Evolutionary conservation across 1,140 invertebrate genomes (phyloP).

Genomic region (Stegodyphus mimosarum): DNA sequence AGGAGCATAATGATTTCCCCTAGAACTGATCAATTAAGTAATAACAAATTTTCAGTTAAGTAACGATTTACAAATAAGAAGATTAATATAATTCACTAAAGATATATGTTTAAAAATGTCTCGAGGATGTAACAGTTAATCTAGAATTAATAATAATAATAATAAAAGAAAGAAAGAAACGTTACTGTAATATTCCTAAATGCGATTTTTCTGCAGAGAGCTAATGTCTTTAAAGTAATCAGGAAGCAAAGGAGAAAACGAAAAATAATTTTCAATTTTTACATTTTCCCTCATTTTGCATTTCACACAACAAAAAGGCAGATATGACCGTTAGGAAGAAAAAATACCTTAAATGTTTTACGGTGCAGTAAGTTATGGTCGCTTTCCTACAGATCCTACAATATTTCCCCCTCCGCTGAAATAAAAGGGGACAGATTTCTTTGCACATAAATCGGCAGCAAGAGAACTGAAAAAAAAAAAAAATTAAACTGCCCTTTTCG

Average conservation of each 20-base stretch:
- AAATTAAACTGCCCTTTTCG: constrained; percentile 58
- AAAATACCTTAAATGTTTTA: constrained; percentile 59
- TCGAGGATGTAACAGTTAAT: no score
- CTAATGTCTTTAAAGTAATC: no score
- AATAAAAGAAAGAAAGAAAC: no score
- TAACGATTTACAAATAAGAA: no score
- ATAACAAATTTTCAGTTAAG: no score
- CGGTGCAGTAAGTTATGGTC: constrained; percentile 41
- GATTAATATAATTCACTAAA: no score
- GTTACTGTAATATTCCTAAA: no score
- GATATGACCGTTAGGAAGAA: constrained; percentile 22
- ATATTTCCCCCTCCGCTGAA: constrained; percentile 45
- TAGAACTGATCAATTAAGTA: no score
- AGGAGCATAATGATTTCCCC: no score
- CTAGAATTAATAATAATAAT: no score
- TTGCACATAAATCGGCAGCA: constrained; percentile 55
- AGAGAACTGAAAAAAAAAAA: constrained; percentile 45
- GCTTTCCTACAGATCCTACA: constrained; percentile 54
- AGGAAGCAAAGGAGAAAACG: neutral
- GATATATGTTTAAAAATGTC: no score
- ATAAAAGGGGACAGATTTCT: constrained; percentile 57
- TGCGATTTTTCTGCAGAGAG: no score
- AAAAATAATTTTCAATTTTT: constrained; percentile 32
- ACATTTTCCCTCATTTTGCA: constrained; percentile 42
- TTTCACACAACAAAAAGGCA: constrained; percentile 33